Conservation (phyloP, 2,113 vertebrate species). For the Spilogale gracilis region DNA sequence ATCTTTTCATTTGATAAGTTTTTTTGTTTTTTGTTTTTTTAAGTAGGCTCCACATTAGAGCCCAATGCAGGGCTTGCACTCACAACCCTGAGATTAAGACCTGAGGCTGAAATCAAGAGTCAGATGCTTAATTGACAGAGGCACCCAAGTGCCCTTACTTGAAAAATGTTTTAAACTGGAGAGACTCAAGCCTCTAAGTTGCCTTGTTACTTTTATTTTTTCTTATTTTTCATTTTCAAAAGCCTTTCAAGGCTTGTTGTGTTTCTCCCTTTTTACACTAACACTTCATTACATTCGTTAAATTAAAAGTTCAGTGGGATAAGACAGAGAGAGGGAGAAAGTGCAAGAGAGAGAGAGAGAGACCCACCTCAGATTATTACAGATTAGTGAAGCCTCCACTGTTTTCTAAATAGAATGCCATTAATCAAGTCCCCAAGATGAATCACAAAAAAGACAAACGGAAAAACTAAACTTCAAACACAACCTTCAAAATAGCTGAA, state of each 20-base stretch:
- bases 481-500: conserved; percentile 54
- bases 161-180: conserved; percentile 26
- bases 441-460: conserved; percentile 62
- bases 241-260: conserved; percentile 59
- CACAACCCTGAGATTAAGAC: neutral
- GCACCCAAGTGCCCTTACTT: neutral
- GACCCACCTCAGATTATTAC: conserved; percentile 55
- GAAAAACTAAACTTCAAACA: conserved; percentile 29
- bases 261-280: conserved; percentile 64
- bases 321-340: neutral
- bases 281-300: conserved; percentile 65
- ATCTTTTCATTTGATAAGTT: conserved; percentile 9
- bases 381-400: conserved; percentile 70
- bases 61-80: neutral
- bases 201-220: neutral
- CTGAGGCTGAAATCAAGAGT: neutral
- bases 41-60: neutral
- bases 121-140: neutral
- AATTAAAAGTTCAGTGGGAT: conserved; percentile 49
- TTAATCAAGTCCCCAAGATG: conserved; percentile 68
- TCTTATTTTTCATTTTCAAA: conserved; percentile 64
- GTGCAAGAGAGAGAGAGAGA: neutral
- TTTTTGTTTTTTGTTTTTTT: conserved; percentile 20
- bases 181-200: neutral
- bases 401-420: conserved; percentile 65